Conservation (phyloP, 2,113 vertebrate genomes). For the Polyodon spathula region DNA sequence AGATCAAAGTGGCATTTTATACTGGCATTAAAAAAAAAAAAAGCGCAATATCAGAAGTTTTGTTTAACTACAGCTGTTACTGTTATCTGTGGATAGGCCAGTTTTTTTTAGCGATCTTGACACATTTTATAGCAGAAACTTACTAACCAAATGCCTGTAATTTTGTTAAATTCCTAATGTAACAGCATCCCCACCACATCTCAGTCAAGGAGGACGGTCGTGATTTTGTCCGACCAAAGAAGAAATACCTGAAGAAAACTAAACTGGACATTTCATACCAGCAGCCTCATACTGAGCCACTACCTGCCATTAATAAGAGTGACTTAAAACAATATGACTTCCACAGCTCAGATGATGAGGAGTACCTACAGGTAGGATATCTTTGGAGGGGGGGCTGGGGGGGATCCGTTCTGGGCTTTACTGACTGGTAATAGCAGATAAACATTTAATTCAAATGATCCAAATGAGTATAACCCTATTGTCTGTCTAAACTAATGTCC, state of each 20-base stretch:
- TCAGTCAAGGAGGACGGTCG: conserved; percentile 66
- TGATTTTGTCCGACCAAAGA: conserved; percentile 70
- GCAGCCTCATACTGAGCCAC: conserved; percentile 57
- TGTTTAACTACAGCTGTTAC: conserved; percentile 19
- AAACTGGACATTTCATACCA: conserved; percentile 61
- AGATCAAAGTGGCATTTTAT: too few relatives aligned
- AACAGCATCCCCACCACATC: conserved; percentile 64
- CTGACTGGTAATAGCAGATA: too few relatives aligned
- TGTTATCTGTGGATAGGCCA: too few relatives aligned
- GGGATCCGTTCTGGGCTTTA: too few relatives aligned
- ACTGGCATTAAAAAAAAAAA: too few relatives aligned
- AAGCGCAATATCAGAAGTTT: too few relatives aligned
- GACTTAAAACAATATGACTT: conserved; percentile 93
- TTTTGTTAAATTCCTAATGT: conserved; percentile 1
- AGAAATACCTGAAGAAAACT: conserved; percentile 76
- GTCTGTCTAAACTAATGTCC: too few relatives aligned
- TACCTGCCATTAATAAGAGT: conserved; percentile 68
- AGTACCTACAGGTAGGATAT: conserved; percentile 67
- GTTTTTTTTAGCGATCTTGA: conserved; percentile 18
- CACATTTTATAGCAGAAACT: too few relatives aligned
- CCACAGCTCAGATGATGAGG: conserved; percentile 89
- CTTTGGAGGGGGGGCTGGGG: too few relatives aligned
- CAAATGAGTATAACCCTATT: too few relatives aligned
- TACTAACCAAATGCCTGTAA: not conserved
- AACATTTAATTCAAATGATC: too few relatives aligned